These are phyloP conservation scores for Leuciscus waleckii DNA, from an alignment of 2,797 vertebrate genomes.

Conservation along the genomic window DNA sequence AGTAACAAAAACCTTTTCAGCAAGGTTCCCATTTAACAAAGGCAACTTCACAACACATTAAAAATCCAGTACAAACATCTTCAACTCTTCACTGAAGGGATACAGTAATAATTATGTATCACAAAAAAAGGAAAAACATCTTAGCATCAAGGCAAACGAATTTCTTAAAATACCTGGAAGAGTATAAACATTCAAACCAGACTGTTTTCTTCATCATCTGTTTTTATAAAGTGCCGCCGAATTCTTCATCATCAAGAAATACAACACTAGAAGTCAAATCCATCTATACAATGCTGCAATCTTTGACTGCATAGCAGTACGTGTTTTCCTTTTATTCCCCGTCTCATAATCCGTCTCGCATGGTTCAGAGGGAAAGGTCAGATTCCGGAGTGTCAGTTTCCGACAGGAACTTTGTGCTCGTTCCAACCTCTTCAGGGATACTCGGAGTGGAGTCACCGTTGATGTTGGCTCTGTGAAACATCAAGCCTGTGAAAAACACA, in stretches of 20 bases:
- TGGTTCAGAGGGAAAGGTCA: constrained; percentile 83
- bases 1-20: constrained; percentile 53
- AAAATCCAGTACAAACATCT: constrained; percentile 50
- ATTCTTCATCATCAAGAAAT: constrained; percentile 81
- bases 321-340: constrained; percentile 61
- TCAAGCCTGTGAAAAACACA: constrained; percentile 74
- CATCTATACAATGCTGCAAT: constrained; percentile 73
- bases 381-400: constrained; percentile 81
- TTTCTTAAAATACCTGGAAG: constrained; percentile 49
- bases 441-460: constrained; percentile 84
- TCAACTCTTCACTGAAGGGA: constrained; percentile 45
- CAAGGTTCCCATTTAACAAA: constrained; percentile 51
- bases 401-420: constrained; percentile 73
- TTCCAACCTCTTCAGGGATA: constrained; percentile 84
- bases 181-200: constrained; percentile 55
- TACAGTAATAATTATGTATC: constrained; percentile 41
- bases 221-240: constrained; percentile 89
- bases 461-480: constrained; percentile 78
- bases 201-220: constrained; percentile 59
- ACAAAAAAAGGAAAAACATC: constrained; percentile 43
- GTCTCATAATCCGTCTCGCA: background rate
- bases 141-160: constrained; percentile 41
- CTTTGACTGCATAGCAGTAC: constrained; percentile 85
- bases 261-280: constrained; percentile 74
- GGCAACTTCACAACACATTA: constrained; percentile 52